These are phyloP conservation scores for Brachionus calyciflorus DNA, from an alignment of 1,140 invertebrate species.

Conservation along the genomic window DNA sequence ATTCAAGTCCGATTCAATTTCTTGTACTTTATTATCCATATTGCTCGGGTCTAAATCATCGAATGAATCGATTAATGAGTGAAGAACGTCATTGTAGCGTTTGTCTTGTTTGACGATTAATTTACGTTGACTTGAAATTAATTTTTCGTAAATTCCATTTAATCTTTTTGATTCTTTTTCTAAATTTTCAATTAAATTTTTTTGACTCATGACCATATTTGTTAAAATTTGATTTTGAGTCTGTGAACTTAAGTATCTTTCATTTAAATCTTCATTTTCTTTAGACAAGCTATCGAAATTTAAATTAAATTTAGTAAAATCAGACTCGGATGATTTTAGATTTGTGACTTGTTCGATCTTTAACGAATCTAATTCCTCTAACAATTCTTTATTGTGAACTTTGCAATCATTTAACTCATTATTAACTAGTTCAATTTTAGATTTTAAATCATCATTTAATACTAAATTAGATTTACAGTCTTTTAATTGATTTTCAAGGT, in stretches of 20 bases:
- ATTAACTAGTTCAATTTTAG: too few relatives aligned
- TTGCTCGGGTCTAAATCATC: neutral
- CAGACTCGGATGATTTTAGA: too few relatives aligned
- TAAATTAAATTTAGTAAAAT: too few relatives aligned
- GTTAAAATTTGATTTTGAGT: neutral
- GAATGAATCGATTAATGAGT: conserved; percentile 24
- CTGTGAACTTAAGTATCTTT: neutral
- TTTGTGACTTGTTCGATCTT: too few relatives aligned
- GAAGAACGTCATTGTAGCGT: conserved; percentile 21
- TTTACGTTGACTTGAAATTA: neutral
- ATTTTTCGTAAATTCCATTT: neutral
- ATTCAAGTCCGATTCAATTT: conserved; percentile 33
- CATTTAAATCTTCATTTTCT: neutral
- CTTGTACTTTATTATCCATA: conserved; percentile 21
- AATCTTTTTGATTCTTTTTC: neutral
- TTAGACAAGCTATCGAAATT: too few relatives aligned
- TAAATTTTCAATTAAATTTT: neutral
- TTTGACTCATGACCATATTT: neutral
- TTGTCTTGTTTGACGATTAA: neutral
- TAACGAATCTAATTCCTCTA: too few relatives aligned
- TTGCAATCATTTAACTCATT: too few relatives aligned
- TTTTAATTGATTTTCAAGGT: too few relatives aligned
- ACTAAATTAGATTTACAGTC: too few relatives aligned
- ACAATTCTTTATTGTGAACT: too few relatives aligned
- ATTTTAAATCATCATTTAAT: too few relatives aligned